Conservation (phyloP, 2,888 invertebrate species). For the Kuschelorhynchus macadamiae region DNA sequence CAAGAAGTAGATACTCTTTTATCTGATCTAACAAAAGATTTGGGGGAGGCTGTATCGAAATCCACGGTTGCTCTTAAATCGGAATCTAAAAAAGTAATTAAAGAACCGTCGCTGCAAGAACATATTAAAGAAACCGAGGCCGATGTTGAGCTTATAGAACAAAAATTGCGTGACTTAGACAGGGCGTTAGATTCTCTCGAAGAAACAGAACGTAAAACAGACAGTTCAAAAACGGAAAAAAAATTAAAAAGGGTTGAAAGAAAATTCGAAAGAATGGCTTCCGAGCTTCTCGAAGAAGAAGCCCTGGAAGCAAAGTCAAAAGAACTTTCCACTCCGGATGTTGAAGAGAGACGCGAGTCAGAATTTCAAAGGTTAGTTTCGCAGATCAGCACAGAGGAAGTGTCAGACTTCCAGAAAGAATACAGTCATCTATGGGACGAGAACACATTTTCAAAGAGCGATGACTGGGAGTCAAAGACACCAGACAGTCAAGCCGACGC, state of each 20-base stretch:
- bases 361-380: constrained; percentile 70
- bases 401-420: constrained; percentile 70
- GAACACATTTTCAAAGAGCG: constrained; percentile 67
- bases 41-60: constrained; percentile 51
- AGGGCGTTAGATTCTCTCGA: constrained; percentile 66
- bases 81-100: constrained; percentile 37
- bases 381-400: constrained; percentile 70
- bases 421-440: constrained; percentile 70
- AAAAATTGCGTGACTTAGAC: constrained; percentile 66
- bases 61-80: constrained; percentile 40
- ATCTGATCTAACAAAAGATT: constrained; percentile 55
- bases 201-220: constrained; percentile 51
- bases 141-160: constrained; percentile 64
- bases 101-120: constrained; percentile 49
- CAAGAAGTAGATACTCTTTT: constrained; percentile 59
- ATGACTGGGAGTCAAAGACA: constrained; percentile 68
- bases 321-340: constrained; percentile 63
- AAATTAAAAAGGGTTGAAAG: constrained; percentile 69
- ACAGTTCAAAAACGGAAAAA: constrained; percentile 59
- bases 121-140: constrained; percentile 58
- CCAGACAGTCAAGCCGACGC: constrained; percentile 68
- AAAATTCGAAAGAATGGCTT: constrained; percentile 71
- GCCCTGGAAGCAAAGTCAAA: constrained; percentile 58
- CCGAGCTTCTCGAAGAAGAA: constrained; percentile 67
- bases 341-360: constrained; percentile 64